These are phyloP conservation scores for Heteractis magnifica DNA, from an alignment of 92 coral and sea anemone genomes.

Conservation along the genomic window DNA sequence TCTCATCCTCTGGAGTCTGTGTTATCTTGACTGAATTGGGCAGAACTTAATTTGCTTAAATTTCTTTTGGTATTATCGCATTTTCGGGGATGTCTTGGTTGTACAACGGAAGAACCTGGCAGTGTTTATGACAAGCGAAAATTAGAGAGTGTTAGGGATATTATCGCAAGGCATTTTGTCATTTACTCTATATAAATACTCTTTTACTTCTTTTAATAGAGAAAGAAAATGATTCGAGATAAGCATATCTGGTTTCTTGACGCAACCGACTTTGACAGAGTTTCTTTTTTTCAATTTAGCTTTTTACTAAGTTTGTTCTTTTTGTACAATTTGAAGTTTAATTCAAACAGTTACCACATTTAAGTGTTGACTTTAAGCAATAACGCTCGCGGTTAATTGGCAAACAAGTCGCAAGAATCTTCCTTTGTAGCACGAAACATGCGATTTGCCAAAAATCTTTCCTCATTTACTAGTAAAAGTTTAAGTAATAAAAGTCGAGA, in stretches of 20 bases:
- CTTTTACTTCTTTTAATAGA: not conserved
- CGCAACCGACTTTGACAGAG: not conserved
- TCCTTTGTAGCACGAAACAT: not conserved
- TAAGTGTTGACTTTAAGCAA: not conserved
- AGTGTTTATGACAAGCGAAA: not conserved
- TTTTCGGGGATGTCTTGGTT: constrained; percentile 15
- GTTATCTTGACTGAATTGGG: constrained; percentile 17
- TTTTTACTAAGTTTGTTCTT: not conserved
- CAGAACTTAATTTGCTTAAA: constrained; percentile 27
- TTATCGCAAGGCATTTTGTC: not conserved
- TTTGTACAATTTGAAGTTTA: constrained; percentile 1
- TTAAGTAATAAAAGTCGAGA: too few relatives aligned
- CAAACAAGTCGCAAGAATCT: not conserved
- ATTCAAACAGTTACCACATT: not conserved
- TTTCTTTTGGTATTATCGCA: constrained; percentile 16
- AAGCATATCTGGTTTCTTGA: not conserved
- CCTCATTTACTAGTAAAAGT: too few relatives aligned
- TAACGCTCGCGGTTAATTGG: not conserved
- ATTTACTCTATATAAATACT: constrained; percentile 6
- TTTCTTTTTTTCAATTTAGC: not conserved
- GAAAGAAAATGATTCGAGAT: constrained; percentile 14
- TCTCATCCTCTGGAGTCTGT: constrained; percentile 35
- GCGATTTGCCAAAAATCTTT: not conserved
- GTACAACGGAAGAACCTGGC: constrained; percentile 23
- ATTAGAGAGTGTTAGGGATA: not conserved